Base-by-base conservation (phyloP, 2,888 invertebrate genomes). In the Tetropium fuscum region DNA sequence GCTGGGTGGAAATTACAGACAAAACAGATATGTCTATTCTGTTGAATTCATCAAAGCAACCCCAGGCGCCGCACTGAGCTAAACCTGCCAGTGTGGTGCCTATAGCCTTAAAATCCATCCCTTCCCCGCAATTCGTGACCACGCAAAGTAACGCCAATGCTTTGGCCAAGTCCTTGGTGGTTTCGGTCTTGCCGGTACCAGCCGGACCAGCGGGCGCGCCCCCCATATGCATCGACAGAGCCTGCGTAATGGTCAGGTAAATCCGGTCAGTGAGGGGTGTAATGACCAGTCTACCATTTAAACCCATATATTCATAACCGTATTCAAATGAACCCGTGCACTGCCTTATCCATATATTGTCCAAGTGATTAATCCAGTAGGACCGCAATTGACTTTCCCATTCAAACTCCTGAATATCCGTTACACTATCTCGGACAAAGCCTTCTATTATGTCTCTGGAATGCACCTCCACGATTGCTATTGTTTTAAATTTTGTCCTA, bases 11-110 rank as follows among this genome's bases (percentile, higher is more conserved):
- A 74, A 97, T 95, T 1, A 97, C 96, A 10, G 95, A 96, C 13
- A 97, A 83, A 41, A 96, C 95, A 0, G 96, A 95, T 2, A 95
- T 90, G 66, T 96, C 95, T 67, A 97, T 96, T 25, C 95, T 85
- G 81, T 97, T 96, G 83, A 97, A 97, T 82, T 96, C 95, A 71
- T 97, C 96, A 77, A 97, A 97, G 79, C 96, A 97, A 1, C 96
- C 97, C 97, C 97, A 97, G 1, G 95, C 95, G 0, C 97, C 97
- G 77, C 93, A 93, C 78, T 94, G 93, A 53, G 90, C 90, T 47
- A 94, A 82, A 1, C 94, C 89, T 0, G 91, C 88, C 3, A 94
- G 82, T 65, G 91, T 93, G 30, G 88, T 88, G 3, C 90, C 90
- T 44, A 94, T 89, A 1, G 95, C 93, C 68, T 91, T 87, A 78